Evolutionary conservation across 2,797 vertebrate genomes (phyloP).

Genomic region (Lutjanus campechanus): DNA sequence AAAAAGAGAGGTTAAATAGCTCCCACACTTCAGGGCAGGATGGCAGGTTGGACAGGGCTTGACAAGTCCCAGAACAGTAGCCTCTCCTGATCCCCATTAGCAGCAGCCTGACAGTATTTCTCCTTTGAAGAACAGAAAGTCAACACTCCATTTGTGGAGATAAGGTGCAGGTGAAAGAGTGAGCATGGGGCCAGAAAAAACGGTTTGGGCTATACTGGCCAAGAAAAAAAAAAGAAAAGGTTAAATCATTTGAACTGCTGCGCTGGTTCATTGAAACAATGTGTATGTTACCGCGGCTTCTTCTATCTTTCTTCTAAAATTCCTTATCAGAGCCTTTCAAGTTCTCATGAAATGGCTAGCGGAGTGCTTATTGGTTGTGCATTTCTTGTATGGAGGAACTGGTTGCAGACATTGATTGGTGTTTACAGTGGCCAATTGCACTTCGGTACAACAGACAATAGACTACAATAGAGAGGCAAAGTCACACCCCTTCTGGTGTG

Average conservation of each 20-base stretch:
- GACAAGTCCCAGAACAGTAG: slow-evolving; percentile 85
- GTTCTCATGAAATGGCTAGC: too few relatives aligned
- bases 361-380: too few relatives aligned
- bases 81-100: slow-evolving; percentile 84
- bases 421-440: too few relatives aligned
- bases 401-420: too few relatives aligned
- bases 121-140: slow-evolving; percentile 84
- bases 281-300: slow-evolving; percentile 35
- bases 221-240: slow-evolving; percentile 55
- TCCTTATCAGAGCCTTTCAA: slow-evolving; percentile 24
- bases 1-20: slow-evolving; percentile 77
- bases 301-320: slow-evolving; percentile 29
- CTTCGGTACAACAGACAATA: too few relatives aligned
- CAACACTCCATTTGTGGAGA: slow-evolving; percentile 86
- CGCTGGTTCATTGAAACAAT: slow-evolving; percentile 55
- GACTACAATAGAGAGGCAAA: too few relatives aligned
- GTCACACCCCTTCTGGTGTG: too few relatives aligned
- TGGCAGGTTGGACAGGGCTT: slow-evolving; percentile 81
- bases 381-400: too few relatives aligned
- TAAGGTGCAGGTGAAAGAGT: slow-evolving; percentile 81
- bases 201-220: slow-evolving; percentile 27
- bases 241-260: slow-evolving; percentile 72
- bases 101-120: slow-evolving; percentile 79
- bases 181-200: slow-evolving; percentile 56
- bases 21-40: slow-evolving; percentile 79